These are phyloP conservation scores for Gobio occitaniae DNA, from an alignment of 2,797 vertebrate species.

Conservation along the genomic window DNA sequence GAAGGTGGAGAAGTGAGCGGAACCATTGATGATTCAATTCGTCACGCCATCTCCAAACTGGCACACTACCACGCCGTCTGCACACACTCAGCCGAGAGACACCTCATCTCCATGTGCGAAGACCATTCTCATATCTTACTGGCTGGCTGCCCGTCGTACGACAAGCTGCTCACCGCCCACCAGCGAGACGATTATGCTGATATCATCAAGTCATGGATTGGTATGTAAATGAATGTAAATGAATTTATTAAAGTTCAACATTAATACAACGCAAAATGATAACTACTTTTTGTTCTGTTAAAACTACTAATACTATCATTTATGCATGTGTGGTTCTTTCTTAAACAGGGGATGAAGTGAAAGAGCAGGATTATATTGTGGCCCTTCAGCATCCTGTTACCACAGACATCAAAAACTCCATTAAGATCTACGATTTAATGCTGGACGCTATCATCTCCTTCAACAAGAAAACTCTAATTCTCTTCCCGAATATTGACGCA, in stretches of 20 bases:
- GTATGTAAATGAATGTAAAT: slow-evolving; percentile 69
- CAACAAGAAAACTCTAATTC: slow-evolving; percentile 92
- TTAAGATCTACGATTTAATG: slow-evolving; percentile 96
- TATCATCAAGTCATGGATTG: slow-evolving; percentile 89
- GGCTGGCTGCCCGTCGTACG: slow-evolving; percentile 95
- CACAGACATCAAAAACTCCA: slow-evolving; percentile 94
- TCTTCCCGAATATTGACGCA: slow-evolving; percentile 97
- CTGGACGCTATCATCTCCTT: slow-evolving; percentile 93
- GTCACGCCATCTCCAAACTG: slow-evolving; percentile 95
- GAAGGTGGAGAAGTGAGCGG: slow-evolving; percentile 98
- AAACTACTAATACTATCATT: not conserved
- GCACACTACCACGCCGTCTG: slow-evolving; percentile 97
- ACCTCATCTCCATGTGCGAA: slow-evolving; percentile 98
- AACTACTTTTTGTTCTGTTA: not conserved
- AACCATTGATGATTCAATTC: slow-evolving; percentile 97
- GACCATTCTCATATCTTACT: slow-evolving; percentile 93
- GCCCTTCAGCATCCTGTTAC: slow-evolving; percentile 97
- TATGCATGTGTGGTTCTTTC: not conserved
- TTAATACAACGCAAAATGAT: not conserved
- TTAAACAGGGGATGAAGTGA: slow-evolving; percentile 86
- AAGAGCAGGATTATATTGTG: slow-evolving; percentile 91
- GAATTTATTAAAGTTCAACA: not conserved
- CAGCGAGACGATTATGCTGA: slow-evolving; percentile 90
- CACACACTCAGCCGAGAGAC: slow-evolving; percentile 91
- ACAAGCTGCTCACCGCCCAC: slow-evolving; percentile 89